These are phyloP conservation scores for Chrysocyon brachyurus DNA, from an alignment of 2,797 vertebrate genomes.

Conservation along the genomic window DNA sequence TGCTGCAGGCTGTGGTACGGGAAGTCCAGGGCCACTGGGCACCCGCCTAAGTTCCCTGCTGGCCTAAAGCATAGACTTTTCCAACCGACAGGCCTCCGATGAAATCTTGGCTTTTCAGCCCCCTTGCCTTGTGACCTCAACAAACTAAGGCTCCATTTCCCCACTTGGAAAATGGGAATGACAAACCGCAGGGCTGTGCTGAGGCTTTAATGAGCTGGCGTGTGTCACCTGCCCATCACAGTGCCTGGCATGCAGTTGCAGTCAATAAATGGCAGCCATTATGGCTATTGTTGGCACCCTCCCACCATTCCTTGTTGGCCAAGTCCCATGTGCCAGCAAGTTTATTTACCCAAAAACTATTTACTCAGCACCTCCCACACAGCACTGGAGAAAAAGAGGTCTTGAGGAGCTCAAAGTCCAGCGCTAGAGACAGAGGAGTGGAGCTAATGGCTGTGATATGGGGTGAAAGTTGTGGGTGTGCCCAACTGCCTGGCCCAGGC, in stretches of 20 bases:
- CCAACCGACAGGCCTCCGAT: not conserved
- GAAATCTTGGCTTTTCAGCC: not conserved
- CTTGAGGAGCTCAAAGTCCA: not conserved
- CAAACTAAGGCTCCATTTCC: not conserved
- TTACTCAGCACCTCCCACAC: not conserved
- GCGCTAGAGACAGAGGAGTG: not conserved
- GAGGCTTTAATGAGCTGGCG: not conserved
- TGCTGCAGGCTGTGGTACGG: rapidly evolving
- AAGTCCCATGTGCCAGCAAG: not conserved
- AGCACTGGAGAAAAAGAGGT: not conserved
- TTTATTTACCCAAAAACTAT: slow-evolving; percentile 31
- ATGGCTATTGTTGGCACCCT: not conserved
- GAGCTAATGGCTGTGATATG: not conserved
- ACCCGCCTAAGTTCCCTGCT: not conserved
- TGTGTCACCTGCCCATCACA: not conserved
- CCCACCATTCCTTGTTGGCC: not conserved
- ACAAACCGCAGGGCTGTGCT: not conserved
- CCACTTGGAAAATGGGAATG: not conserved
- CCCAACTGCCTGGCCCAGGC: no score
- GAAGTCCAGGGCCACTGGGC: not conserved
- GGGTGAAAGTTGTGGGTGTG: not conserved
- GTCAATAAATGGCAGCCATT: not conserved
- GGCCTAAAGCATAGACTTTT: not conserved
- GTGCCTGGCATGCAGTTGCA: not conserved
- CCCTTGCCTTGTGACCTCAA: not conserved